Conservation (phyloP, 2,113 vertebrate genomes). For the Pandion haliaetus region DNA sequence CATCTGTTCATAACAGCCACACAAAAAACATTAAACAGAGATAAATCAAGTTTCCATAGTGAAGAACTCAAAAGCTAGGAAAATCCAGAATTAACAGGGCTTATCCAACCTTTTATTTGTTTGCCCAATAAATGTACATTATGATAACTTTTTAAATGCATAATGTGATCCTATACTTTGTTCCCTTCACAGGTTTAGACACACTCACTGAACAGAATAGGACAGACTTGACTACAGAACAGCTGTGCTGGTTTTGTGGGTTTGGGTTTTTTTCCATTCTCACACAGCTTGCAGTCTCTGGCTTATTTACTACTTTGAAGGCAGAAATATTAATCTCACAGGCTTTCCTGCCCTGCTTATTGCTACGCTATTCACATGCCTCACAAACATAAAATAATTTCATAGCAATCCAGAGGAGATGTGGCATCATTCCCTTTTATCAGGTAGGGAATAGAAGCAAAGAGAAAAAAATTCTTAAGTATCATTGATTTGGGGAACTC, state of each 20-base stretch:
- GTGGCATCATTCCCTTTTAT: neutral
- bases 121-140: neutral
- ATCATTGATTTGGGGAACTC: neutral
- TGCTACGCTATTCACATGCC: neutral
- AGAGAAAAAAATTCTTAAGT: neutral
- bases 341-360: neutral
- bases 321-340: neutral
- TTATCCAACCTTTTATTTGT: neutral
- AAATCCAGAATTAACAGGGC: neutral
- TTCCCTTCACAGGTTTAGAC: neutral
- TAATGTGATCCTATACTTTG: neutral
- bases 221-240: neutral
- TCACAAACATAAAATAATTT: neutral
- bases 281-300: neutral
- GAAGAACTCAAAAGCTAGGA: neutral
- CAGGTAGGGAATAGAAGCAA: neutral
- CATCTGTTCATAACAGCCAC: neutral
- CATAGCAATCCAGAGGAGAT: neutral
- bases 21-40: neutral
- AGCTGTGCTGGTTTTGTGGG: neutral
- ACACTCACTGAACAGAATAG: neutral
- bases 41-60: neutral
- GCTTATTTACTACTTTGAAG: neutral
- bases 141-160: neutral
- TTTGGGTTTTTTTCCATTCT: neutral